phyloP scores from a whole-genome alignment of 1,140 invertebrate species.

The Harpegnathos saltator region DNA sequence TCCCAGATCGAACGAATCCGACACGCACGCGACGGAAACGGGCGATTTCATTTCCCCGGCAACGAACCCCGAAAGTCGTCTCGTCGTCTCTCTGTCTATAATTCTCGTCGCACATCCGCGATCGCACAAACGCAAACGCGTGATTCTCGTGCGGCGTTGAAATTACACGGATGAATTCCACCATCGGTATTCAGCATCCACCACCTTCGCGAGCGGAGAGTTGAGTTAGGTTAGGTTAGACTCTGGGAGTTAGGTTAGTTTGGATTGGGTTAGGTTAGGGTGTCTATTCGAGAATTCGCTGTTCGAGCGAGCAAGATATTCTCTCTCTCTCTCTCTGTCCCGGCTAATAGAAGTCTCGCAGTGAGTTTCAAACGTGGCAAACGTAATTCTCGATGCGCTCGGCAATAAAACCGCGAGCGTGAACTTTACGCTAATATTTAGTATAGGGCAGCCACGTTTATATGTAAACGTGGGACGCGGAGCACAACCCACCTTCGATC shows the following conservation, averaged over 20 bases:
- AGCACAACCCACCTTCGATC: background rate
- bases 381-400: background rate
- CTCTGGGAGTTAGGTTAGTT: too few species aligned
- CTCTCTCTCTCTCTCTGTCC: background rate
- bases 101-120: too few species aligned
- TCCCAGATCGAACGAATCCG: conserved; percentile 33
- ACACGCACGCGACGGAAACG: background rate
- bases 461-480: too few species aligned
- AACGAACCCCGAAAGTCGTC: background rate
- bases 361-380: background rate
- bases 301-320: background rate
- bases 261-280: too few species aligned
- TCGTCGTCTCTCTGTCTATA: too few species aligned
- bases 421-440: background rate
- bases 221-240: too few species aligned
- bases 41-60: background rate
- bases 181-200: too few species aligned
- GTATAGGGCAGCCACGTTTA: background rate
- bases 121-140: background rate
- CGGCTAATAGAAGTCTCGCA: background rate
- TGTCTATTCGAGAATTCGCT: background rate
- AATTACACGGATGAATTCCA: background rate
- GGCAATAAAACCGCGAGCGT: background rate
- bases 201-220: too few species aligned
- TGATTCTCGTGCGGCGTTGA: background rate